Evolutionary conservation across 2,888 invertebrate genomes (phyloP).

Genomic region (Lochmaea crataegi): DNA sequence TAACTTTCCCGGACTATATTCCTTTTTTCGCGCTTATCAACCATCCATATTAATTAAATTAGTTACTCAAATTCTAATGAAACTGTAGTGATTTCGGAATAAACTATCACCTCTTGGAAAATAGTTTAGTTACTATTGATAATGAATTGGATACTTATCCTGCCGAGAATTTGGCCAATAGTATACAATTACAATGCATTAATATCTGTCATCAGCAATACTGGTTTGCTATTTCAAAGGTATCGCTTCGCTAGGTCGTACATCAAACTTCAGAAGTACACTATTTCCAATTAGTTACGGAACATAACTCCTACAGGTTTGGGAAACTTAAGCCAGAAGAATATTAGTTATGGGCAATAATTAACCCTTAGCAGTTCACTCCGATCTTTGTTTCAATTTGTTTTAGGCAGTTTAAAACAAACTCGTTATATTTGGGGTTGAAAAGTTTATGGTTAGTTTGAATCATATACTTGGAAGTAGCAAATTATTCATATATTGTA

Average conservation of each 20-base stretch:
- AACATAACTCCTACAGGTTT: neutral
- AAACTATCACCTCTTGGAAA: too few species aligned
- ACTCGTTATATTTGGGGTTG: too few species aligned
- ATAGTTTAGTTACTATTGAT: neutral
- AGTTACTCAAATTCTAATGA: too few species aligned
- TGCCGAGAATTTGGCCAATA: neutral
- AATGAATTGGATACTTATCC: neutral
- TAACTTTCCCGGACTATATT: too few species aligned
- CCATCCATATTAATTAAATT: too few species aligned
- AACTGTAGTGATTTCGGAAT: too few species aligned
- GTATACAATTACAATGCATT: neutral
- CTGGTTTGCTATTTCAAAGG: neutral
- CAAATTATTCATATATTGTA: too few species aligned
- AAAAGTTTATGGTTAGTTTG: too few species aligned
- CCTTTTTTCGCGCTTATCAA: too few species aligned
- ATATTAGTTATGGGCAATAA: neutral
- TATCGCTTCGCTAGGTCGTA: neutral
- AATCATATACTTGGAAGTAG: too few species aligned
- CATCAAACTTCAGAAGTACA: neutral
- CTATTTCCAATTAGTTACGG: neutral
- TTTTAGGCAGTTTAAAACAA: neutral
- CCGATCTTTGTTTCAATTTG: neutral
- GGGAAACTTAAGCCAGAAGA: neutral
- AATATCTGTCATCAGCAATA: neutral
- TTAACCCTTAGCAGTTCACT: neutral